Base-by-base conservation (phyloP, 2,888 invertebrate species). In the Phyllotreta striolata region DNA sequence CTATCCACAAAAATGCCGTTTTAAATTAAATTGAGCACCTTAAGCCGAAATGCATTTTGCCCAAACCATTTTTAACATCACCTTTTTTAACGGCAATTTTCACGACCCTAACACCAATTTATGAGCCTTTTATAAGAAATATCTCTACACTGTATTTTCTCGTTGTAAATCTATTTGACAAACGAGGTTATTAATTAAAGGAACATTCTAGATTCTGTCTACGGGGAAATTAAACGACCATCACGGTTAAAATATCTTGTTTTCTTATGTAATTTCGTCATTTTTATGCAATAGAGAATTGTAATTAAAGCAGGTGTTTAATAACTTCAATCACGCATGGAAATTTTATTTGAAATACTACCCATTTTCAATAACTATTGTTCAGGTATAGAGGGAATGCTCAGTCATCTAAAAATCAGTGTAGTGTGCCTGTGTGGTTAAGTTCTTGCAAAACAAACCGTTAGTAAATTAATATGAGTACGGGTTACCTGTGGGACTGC, bases 381-480 rank as follows among this genome's bases (percentile, higher is more conserved):
- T 3, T 24, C 24, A 4, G 24, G 24, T 34, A n/a, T 58, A 24
- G n/a, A n/a, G 24, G 7, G 12, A 51, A 10, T 39, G 58, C 9
- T 58, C 13, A 12, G 41, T 10, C 12, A 35, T 44, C 35, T 52
- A 37, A 37, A 51, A 40, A 49, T 24, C 24, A 24, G 24, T 24
- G 24, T 35, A 51, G 34, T 24, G 49, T 39, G 1, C 39, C 39
- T 58, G 37, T 44, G 35, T 35, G 43, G 60, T 52, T 52, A 52
- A 52, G 60, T 44, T 60, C 60, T 60, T 14, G 43, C 52, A 52
- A 60, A 60, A 62, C 39, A 47, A 52, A 51, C 39, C 47, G 44
- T 55, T 40, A 55, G 56, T 64, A 61, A 51, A 64, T 64, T 56
- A 64, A 57, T 61, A 61, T 64, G 47, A 64, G 64, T 49, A 64